These are phyloP conservation scores for Iguana delicatissima DNA, from an alignment of 2,797 vertebrate genomes.

Conservation along the genomic window DNA sequence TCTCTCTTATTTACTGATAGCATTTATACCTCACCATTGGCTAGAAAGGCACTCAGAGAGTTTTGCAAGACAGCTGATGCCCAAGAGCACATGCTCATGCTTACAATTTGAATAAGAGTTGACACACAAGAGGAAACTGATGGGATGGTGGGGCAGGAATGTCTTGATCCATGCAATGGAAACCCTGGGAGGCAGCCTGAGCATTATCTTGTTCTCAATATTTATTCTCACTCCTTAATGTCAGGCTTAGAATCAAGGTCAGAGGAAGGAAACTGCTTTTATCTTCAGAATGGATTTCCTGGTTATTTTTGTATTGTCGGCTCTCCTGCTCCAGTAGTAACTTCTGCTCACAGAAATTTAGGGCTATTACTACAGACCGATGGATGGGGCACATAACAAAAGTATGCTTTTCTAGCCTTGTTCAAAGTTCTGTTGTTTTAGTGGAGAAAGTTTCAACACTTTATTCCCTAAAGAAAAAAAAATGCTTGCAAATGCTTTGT, in stretches of 20 bases:
- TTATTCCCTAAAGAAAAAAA: background rate
- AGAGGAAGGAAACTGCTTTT: background rate
- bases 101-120: too few relatives aligned
- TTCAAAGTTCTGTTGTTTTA: background rate
- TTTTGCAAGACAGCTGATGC: too few relatives aligned
- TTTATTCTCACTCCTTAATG: too few relatives aligned
- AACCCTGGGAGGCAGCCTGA: background rate
- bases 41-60: too few relatives aligned
- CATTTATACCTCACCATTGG: too few relatives aligned
- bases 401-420: background rate
- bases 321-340: constrained; percentile 26
- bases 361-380: background rate
- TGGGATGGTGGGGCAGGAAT: too few relatives aligned
- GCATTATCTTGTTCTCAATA: too few relatives aligned
- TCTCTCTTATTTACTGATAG: background rate
- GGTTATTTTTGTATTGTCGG: constrained; percentile 35
- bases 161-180: background rate
- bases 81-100: too few relatives aligned
- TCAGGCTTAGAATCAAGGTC: background rate
- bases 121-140: too few relatives aligned
- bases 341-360: background rate
- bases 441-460: background rate
- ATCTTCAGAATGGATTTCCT: background rate
- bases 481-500: background rate
- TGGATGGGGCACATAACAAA: background rate